phyloP scores from a whole-genome alignment of 2,797 vertebrate species.

The Otolemur crassicaudatus region DNA sequence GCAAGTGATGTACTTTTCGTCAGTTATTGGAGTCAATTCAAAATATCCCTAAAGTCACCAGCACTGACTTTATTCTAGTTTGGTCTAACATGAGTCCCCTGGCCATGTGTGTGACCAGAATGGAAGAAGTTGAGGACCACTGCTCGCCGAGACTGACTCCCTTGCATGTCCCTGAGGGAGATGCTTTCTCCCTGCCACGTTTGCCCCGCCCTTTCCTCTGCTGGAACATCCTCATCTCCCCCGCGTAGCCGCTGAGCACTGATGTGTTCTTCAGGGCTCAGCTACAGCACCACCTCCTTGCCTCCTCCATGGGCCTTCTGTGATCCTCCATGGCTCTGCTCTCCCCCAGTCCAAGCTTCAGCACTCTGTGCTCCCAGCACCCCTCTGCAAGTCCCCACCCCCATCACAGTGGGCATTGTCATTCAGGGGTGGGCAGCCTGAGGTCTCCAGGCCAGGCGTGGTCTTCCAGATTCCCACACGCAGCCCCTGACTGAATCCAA shows the following conservation, averaged over 20 bases:
- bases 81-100: neutral
- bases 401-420: neutral
- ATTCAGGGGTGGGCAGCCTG: neutral
- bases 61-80: neutral
- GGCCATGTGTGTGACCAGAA: neutral
- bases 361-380: neutral
- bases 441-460: neutral
- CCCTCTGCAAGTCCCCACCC: neutral
- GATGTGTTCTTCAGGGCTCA: neutral
- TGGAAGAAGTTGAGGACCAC: neutral
- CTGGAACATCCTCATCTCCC: neutral
- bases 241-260: neutral
- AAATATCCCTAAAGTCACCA: neutral
- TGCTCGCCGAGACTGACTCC: neutral
- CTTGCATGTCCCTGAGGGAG: neutral
- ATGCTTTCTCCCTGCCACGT: neutral
- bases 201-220: neutral
- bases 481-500: neutral
- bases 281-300: neutral
- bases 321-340: neutral
- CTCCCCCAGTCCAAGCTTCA: neutral
- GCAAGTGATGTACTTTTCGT: neutral
- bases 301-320: neutral
- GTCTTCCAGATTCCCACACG: neutral
- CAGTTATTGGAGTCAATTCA: slow-evolving; percentile 13